Evolutionary conservation across 1,140 invertebrate species (phyloP).

Genomic region (Drosophila fuyamai): DNA sequence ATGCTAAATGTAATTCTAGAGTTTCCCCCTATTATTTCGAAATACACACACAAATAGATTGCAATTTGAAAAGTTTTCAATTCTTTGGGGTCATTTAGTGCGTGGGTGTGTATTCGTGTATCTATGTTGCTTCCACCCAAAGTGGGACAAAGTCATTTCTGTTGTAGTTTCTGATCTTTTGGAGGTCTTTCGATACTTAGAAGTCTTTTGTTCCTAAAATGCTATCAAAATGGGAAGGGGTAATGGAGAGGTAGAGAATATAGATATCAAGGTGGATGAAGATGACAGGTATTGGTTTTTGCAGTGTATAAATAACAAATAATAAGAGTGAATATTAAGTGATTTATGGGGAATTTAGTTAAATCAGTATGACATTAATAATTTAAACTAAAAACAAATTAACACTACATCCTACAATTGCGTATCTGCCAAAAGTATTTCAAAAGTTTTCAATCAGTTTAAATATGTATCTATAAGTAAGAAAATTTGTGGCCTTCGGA

Average conservation of each 20-base stretch:
- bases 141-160: slow-evolving; percentile 72
- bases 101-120: slow-evolving; percentile 30
- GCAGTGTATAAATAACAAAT: background rate
- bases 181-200: slow-evolving; percentile 36
- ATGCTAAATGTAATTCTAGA: slow-evolving; percentile 78
- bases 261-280: background rate
- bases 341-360: too few relatives aligned
- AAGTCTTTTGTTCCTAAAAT: slow-evolving; percentile 4
- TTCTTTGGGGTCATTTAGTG: slow-evolving; percentile 63
- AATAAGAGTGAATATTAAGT: too few relatives aligned
- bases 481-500: slow-evolving; percentile 48
- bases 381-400: too few relatives aligned
- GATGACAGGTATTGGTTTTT: background rate
- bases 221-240: background rate
- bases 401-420: background rate
- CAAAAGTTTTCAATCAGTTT: slow-evolving; percentile 2
- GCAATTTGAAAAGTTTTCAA: slow-evolving; percentile 72
- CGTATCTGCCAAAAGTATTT: slow-evolving; percentile 5
- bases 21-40: slow-evolving; percentile 62
- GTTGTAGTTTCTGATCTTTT: slow-evolving; percentile 52
- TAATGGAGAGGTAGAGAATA: background rate
- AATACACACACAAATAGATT: slow-evolving; percentile 55
- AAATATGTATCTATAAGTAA: slow-evolving; percentile 20
- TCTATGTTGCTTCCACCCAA: slow-evolving; percentile 24
- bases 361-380: too few relatives aligned